These are phyloP conservation scores for Hyalella azteca DNA, from an alignment of 2,888 invertebrate species.

Conservation along the genomic window DNA sequence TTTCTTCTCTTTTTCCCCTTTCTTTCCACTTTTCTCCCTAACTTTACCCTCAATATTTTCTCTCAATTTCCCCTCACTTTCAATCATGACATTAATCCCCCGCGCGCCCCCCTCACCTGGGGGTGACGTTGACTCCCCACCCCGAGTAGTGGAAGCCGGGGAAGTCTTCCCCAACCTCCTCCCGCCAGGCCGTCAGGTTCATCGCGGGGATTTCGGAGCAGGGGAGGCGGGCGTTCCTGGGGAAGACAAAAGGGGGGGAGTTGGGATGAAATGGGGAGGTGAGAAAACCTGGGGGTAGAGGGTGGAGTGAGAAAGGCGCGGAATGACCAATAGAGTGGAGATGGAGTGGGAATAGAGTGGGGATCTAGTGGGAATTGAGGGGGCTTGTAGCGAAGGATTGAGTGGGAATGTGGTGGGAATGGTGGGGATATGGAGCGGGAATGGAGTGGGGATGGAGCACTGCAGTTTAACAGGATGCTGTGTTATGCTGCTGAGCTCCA, in stretches of 20 bases:
- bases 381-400: not conserved
- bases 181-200: constrained; percentile 48
- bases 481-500: too few species aligned
- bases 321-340: not conserved
- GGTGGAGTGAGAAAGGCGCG: not conserved
- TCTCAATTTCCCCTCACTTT: constrained; percentile 1
- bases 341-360: not conserved
- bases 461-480: too few species aligned
- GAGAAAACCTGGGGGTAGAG: not conserved
- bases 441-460: too few species aligned
- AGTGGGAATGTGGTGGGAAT: not conserved
- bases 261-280: too few species aligned
- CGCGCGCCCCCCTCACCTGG: not conserved
- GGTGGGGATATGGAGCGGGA: not conserved
- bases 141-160: constrained; percentile 41
- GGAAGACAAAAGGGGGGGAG: not conserved
- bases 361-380: not conserved
- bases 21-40: not conserved
- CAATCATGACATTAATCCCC: not conserved
- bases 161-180: constrained; percentile 35
- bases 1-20: too few species aligned
- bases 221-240: constrained; percentile 42
- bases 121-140: constrained; percentile 12
- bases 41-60: not conserved
- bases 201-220: constrained; percentile 42